phyloP scores from a whole-genome alignment of 2,888 invertebrate species.

The Carpatolechia fugitivella region DNA sequence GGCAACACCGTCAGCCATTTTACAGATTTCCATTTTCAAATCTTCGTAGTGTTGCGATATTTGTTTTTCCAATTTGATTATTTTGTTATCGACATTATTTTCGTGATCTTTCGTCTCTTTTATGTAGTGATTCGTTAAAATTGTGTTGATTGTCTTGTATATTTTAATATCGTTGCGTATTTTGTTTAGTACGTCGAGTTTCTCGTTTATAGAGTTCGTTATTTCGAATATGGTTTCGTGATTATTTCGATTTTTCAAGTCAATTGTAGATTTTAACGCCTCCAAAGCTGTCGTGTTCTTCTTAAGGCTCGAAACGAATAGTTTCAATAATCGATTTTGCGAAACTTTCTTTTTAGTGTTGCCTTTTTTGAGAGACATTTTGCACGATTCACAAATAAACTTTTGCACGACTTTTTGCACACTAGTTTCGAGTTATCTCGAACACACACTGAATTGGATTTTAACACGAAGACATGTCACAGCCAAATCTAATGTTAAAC shows the following conservation, averaged over 20 bases:
- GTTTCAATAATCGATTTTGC: slow-evolving; percentile 46
- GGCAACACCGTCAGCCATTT: slow-evolving; percentile 52
- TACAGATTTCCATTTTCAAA: slow-evolving; percentile 51
- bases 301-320: slow-evolving; percentile 55
- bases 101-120: slow-evolving; percentile 66
- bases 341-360: slow-evolving; percentile 20
- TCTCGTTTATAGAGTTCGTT: slow-evolving; percentile 62
- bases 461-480: neutral
- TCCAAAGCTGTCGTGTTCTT: slow-evolving; percentile 63
- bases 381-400: slow-evolving; percentile 15
- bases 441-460: neutral
- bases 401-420: neutral
- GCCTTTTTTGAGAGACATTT: slow-evolving; percentile 42
- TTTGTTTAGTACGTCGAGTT: slow-evolving; percentile 65
- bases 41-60: slow-evolving; percentile 57
- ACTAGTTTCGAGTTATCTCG: too few relatives aligned
- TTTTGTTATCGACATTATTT: slow-evolving; percentile 54
- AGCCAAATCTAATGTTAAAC: neutral
- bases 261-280: slow-evolving; percentile 53
- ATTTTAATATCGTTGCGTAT: slow-evolving; percentile 71
- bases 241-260: slow-evolving; percentile 43
- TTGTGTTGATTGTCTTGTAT: slow-evolving; percentile 67
- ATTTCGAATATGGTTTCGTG: slow-evolving; percentile 57
- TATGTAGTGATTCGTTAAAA: slow-evolving; percentile 68
- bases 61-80: slow-evolving; percentile 57